Evolutionary conservation across 1,140 invertebrate species (phyloP).

Genomic region (Pseudomyrmex gracilis): DNA sequence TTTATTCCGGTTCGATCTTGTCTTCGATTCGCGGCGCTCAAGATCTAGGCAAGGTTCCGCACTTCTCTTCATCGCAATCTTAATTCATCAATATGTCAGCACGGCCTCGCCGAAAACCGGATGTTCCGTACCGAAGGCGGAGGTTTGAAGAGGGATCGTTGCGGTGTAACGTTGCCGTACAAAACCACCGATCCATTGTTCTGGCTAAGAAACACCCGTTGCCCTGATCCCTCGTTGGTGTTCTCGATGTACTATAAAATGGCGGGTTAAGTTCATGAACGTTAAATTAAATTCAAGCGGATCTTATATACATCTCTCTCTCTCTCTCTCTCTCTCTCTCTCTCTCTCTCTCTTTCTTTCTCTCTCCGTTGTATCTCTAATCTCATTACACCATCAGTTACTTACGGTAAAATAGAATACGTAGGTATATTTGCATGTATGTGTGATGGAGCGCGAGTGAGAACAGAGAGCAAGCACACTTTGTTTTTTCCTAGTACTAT

Average conservation of each 20-base stretch:
- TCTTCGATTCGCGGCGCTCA: not conserved
- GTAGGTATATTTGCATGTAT: too few species aligned
- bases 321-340: not conserved
- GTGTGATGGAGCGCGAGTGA: too few species aligned
- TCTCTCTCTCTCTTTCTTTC: not conserved
- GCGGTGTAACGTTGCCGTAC: not conserved
- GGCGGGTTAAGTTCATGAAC: constrained; percentile 43
- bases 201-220: constrained; percentile 43
- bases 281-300: constrained; percentile 45
- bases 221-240: not conserved
- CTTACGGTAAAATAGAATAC: not conserved
- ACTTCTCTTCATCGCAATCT: constrained; percentile 32
- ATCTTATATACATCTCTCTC: too few species aligned
- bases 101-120: constrained; percentile 21
- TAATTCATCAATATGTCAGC: constrained; percentile 61
- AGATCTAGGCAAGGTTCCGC: too few species aligned
- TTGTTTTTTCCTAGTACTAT: too few species aligned
- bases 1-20: not conserved
- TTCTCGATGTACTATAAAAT: constrained; percentile 40
- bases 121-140: constrained; percentile 41
- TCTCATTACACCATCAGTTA: not conserved
- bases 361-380: not conserved
- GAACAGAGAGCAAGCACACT: too few species aligned
- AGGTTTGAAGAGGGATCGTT: constrained; percentile 36
- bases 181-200: constrained; percentile 53